Evolutionary conservation across 2,888 invertebrate genomes (phyloP).

Genomic region (Crepidodera aurea): DNA sequence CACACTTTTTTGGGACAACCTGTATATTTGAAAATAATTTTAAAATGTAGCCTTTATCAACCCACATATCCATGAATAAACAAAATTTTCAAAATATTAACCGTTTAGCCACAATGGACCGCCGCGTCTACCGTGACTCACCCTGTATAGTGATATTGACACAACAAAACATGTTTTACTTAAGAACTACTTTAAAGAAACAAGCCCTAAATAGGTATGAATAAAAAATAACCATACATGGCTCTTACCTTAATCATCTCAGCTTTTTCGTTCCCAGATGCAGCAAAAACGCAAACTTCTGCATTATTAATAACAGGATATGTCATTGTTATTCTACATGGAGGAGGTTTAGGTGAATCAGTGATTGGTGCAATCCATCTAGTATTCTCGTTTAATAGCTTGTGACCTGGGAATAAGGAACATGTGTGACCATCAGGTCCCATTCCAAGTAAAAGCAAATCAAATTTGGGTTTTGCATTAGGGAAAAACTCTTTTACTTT

Average conservation of each 20-base stretch:
- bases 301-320: conserved; percentile 90
- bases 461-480: conserved; percentile 75
- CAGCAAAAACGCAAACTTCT: conserved; percentile 82
- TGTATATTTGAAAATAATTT: too few species aligned
- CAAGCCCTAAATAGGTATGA: too few species aligned
- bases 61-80: too few species aligned
- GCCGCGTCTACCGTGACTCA: too few species aligned
- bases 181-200: too few species aligned
- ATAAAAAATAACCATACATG: too few species aligned
- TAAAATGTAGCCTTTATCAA: too few species aligned
- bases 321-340: conserved; percentile 89
- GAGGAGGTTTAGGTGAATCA: conserved; percentile 97
- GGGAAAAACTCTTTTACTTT: conserved; percentile 72
- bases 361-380: conserved; percentile 82
- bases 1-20: too few species aligned
- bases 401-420: conserved; percentile 90
- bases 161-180: too few species aligned
- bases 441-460: conserved; percentile 91
- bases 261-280: conserved; percentile 86
- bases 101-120: too few species aligned
- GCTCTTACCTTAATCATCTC: conserved; percentile 85
- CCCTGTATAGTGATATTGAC: too few species aligned
- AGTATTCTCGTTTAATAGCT: conserved; percentile 68
- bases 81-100: too few species aligned
- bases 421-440: conserved; percentile 99